Conservation (phyloP, 2,888 invertebrate species). For the Drosophila colorata region DNA sequence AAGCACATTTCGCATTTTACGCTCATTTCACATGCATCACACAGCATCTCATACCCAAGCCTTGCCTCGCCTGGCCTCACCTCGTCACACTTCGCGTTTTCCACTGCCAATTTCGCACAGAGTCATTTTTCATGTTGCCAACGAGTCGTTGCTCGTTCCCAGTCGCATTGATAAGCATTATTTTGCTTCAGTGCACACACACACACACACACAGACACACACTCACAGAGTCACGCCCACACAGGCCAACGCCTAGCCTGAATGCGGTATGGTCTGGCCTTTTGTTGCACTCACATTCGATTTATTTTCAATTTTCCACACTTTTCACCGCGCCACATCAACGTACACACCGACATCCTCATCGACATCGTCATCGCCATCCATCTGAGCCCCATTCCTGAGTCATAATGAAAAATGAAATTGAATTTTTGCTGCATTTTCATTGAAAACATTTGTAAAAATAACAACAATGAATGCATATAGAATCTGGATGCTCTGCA, state of each 20-base stretch:
- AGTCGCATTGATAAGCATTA: constrained; percentile 72
- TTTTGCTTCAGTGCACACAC: constrained; percentile 68
- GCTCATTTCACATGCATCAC: constrained; percentile 67
- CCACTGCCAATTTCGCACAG: constrained; percentile 44
- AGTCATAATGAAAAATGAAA: constrained; percentile 81
- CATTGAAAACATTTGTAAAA: constrained; percentile 38
- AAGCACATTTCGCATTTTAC: constrained; percentile 62
- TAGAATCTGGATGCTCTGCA: constrained; percentile 98
- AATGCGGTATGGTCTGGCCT: constrained; percentile 42
- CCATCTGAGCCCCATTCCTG: constrained; percentile 50
- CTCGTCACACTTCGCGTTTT: constrained; percentile 13
- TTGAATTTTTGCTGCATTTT: constrained; percentile 75
- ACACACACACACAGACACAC: constrained; percentile 2
- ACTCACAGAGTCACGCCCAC: constrained; percentile 11
- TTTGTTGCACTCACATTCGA: constrained; percentile 81
- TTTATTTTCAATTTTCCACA: constrained; percentile 82
- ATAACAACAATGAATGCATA: constrained; percentile 40
- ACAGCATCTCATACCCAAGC: constrained; percentile 11
- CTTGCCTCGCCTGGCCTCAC: constrained; percentile 3
- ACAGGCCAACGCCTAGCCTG: constrained; percentile 1
- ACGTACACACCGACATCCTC: constrained; percentile 25
- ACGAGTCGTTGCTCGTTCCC: constrained; percentile 35
- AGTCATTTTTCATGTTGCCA: constrained; percentile 71
- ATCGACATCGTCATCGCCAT: constrained; percentile 37
- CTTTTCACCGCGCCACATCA: constrained; percentile 65